These are phyloP conservation scores for Thermophis baileyi DNA, from an alignment of 2,113 vertebrate genomes.

Conservation along the genomic window DNA sequence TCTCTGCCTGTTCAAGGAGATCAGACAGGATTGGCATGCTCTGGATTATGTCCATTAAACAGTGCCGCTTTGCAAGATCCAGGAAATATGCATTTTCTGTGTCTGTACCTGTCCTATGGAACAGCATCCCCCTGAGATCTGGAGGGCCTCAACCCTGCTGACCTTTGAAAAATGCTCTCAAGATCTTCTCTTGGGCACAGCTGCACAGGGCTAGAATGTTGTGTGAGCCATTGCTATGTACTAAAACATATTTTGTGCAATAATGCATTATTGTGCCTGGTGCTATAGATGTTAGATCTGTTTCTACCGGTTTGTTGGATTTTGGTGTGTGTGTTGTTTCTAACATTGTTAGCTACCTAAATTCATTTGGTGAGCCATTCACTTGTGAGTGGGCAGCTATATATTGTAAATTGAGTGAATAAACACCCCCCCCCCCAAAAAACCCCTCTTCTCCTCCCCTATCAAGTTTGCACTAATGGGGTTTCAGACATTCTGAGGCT, in stretches of 20 bases:
- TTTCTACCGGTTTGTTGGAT: too few relatives aligned
- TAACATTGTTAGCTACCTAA: background rate
- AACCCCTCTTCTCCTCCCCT: background rate
- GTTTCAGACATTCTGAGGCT: background rate
- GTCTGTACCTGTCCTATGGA: background rate
- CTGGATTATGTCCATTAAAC: background rate
- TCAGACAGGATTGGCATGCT: background rate
- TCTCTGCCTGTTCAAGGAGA: background rate
- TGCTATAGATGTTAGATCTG: too few relatives aligned
- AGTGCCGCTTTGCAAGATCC: background rate
- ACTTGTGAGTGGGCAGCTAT: background rate
- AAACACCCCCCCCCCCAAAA: background rate
- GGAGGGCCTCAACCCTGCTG: too few relatives aligned
- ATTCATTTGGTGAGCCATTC: background rate
- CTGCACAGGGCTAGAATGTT: background rate
- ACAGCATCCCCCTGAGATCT: background rate
- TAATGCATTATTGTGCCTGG: too few relatives aligned
- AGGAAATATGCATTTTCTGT: background rate
- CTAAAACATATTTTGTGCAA: too few relatives aligned
- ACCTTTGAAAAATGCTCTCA: background rate
- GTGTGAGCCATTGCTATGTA: background rate
- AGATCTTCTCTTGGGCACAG: background rate
- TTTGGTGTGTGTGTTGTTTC: background rate
- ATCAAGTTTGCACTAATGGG: background rate
- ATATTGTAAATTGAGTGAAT: background rate